phyloP scores from a whole-genome alignment of 2,888 invertebrate genomes.

The Lasius fuliginosus region DNA sequence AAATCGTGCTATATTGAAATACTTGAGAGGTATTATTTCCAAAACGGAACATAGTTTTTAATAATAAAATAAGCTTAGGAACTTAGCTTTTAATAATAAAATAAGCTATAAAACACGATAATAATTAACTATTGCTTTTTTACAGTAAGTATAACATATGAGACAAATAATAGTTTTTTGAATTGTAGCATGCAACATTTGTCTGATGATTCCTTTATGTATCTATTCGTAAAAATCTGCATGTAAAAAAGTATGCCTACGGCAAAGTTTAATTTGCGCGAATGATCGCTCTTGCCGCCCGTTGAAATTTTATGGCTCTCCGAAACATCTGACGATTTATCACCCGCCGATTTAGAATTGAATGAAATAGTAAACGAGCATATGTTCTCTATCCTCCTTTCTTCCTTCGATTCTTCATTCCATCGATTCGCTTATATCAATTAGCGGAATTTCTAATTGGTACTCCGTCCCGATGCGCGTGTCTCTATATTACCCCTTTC shows the following conservation, averaged over 20 bases:
- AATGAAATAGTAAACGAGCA: not conserved
- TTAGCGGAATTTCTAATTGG: conserved; percentile 78
- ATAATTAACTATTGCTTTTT: not conserved
- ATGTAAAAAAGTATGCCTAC: not conserved
- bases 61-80: not conserved
- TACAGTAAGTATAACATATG: not conserved
- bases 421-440: conserved; percentile 71
- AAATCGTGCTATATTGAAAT: not conserved
- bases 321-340: conserved; percentile 10
- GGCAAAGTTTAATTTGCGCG: not conserved
- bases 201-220: not conserved
- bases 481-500: conserved; percentile 51
- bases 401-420: conserved; percentile 13
- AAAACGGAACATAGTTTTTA: not conserved
- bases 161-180: not conserved
- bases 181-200: not conserved
- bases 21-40: not conserved
- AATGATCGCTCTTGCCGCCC: not conserved
- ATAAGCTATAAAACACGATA: not conserved
- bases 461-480: conserved; percentile 67
- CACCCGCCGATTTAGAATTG: conserved; percentile 4
- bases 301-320: not conserved
- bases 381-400: not conserved
- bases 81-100: not conserved
- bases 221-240: not conserved